Conservation (phyloP, 2,113 vertebrate genomes). For the Connochaetes taurinus region DNA sequence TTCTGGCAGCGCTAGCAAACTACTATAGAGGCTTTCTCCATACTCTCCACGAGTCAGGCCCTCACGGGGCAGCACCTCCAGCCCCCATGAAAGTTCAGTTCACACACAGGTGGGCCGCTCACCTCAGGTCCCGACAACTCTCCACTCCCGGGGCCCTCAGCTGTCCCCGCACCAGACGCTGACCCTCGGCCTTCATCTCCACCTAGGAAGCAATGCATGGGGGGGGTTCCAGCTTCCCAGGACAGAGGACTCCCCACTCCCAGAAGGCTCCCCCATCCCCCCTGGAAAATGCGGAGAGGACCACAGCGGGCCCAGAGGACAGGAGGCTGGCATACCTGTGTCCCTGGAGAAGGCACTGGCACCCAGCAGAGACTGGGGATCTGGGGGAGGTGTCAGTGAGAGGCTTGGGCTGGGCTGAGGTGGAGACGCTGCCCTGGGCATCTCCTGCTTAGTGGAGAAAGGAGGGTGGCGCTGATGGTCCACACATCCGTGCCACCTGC, state of each 20-base stretch:
- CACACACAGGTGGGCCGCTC: neutral
- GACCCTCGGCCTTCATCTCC: neutral
- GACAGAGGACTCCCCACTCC: neutral
- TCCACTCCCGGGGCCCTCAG: neutral
- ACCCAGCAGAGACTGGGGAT: constrained; percentile 40
- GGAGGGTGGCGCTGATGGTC: rapidly evolving
- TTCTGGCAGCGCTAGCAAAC: neutral
- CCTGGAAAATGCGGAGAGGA: neutral
- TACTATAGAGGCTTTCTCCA: rapidly evolving
- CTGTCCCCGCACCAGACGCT: rapidly evolving
- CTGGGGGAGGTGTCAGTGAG: neutral
- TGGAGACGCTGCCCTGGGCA: neutral
- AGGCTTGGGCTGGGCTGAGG: neutral
- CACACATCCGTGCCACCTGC: no score
- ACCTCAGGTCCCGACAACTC: constrained; percentile 8
- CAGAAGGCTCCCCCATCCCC: neutral
- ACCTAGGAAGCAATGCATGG: constrained; percentile 11
- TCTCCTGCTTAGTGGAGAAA: constrained; percentile 61
- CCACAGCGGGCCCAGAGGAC: neutral
- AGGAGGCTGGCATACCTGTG: constrained; percentile 73
- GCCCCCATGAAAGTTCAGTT: neutral
- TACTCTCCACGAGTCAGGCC: neutral
- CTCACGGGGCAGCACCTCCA: neutral
- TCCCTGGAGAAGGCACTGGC: constrained; percentile 69
- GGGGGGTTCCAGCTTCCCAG: neutral